Evolutionary conservation across 2,113 vertebrate genomes (phyloP).

Genomic region (Oncorhynchus kisutch): DNA sequence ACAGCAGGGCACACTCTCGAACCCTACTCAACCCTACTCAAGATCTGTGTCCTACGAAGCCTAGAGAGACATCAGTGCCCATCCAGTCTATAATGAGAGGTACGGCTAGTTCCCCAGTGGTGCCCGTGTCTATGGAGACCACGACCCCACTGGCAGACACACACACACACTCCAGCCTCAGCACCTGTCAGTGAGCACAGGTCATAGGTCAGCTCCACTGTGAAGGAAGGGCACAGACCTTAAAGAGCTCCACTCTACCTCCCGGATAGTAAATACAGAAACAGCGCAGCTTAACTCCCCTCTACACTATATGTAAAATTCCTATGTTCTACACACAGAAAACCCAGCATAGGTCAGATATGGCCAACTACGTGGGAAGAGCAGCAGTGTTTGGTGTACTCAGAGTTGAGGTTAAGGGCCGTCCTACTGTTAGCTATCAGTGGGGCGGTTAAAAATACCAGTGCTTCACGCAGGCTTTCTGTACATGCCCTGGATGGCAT

Average conservation of each 20-base stretch:
- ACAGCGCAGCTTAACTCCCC: no score
- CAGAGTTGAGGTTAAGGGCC: neutral
- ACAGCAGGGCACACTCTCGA: conserved; percentile 18
- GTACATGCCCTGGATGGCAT: conserved; percentile 30
- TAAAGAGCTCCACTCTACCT: neutral
- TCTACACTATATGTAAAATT: neutral
- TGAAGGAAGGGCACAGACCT: neutral
- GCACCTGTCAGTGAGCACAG: neutral
- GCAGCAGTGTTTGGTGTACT: conserved; percentile 26
- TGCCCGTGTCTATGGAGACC: no score
- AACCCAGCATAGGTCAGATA: neutral
- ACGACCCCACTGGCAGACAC: no score
- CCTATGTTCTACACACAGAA: neutral
- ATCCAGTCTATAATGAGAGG: no score
- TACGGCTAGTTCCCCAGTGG: no score
- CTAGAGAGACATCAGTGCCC: no score
- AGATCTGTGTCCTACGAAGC: no score
- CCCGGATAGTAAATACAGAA: neutral
- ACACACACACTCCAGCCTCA: neutral
- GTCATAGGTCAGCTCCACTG: no score
- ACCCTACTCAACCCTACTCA: no score
- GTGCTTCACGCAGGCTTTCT: conserved; percentile 21
- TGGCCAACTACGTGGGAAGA: neutral
- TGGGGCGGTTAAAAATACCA: conserved; percentile 36
- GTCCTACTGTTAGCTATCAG: conserved; percentile 13